Conservation (phyloP, 1,140 invertebrate genomes). For the Polypedilum pembai region DNA sequence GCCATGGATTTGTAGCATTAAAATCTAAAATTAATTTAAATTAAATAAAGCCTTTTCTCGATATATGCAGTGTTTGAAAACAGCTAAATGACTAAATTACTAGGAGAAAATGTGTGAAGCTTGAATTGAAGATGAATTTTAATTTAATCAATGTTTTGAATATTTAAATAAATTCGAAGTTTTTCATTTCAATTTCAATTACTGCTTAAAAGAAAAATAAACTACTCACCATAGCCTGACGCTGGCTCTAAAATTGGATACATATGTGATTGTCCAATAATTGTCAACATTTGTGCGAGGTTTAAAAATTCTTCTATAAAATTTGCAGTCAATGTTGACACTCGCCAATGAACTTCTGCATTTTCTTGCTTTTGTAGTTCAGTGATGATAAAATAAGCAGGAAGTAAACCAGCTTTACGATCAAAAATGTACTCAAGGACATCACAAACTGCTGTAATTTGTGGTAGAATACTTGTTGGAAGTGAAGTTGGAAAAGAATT, state of each 20-base stretch:
- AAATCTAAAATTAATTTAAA: too few species aligned
- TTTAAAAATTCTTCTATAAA: slow-evolving; percentile 88
- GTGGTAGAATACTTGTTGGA: slow-evolving; percentile 68
- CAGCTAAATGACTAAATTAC: too few species aligned
- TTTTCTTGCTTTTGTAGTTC: slow-evolving; percentile 85
- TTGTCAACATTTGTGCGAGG: slow-evolving; percentile 90
- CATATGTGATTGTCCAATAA: slow-evolving; percentile 82
- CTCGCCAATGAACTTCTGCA: slow-evolving; percentile 86
- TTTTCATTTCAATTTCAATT: too few species aligned
- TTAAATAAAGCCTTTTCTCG: too few species aligned
- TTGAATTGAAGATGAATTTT: too few species aligned
- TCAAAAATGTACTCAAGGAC: slow-evolving; percentile 87
- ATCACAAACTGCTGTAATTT: slow-evolving; percentile 69
- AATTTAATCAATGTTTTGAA: too few species aligned
- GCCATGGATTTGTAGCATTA: slow-evolving; percentile 87
- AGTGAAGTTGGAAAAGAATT: slow-evolving; percentile 65
- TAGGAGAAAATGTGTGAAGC: too few species aligned
- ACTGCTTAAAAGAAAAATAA: too few species aligned
- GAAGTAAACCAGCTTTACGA: slow-evolving; percentile 81
- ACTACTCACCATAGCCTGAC: slow-evolving; percentile 79
- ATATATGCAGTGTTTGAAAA: too few species aligned
- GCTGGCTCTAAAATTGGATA: slow-evolving; percentile 83
- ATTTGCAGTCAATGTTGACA: slow-evolving; percentile 73
- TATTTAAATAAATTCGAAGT: too few species aligned
- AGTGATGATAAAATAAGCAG: slow-evolving; percentile 90